Conservation (phyloP, 1,140 invertebrate genomes). For the Cotesia glomerata region DNA sequence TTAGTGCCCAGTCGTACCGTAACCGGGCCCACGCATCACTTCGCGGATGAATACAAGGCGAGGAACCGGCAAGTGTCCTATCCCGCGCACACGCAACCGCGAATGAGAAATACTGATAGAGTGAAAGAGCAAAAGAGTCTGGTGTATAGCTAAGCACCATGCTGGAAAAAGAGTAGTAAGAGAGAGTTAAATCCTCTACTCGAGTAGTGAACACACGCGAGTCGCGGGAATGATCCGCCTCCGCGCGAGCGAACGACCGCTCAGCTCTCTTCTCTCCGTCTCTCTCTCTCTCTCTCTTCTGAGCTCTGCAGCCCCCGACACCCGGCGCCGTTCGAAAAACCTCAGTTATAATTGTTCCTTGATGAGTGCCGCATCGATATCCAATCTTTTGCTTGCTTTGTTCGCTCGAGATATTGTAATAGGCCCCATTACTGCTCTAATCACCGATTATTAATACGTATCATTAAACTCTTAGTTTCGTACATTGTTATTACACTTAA, state of each 20-base stretch:
- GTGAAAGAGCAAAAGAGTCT: too few relatives aligned
- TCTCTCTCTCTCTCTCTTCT: too few relatives aligned
- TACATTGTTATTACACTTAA: background rate
- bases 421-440: background rate
- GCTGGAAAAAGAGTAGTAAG: background rate
- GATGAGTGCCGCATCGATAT: constrained; percentile 40
- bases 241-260: constrained; percentile 31
- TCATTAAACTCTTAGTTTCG: background rate
- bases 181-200: background rate
- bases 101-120: background rate
- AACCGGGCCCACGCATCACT: constrained; percentile 14
- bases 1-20: background rate
- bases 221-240: constrained; percentile 38
- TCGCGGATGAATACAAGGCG: constrained; percentile 23
- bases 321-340: constrained; percentile 51
- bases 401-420: background rate
- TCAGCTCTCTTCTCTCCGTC: too few relatives aligned
- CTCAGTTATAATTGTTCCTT: constrained; percentile 65
- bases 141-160: too few relatives aligned
- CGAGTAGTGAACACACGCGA: constrained; percentile 12
- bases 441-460: background rate
- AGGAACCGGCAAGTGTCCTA: constrained; percentile 4
- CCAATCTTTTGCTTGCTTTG: constrained; percentile 1
- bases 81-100: constrained; percentile 10
- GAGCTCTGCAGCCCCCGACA: constrained; percentile 30